Conservation (phyloP, 2,797 vertebrate species). For the Squalus acanthias region DNA sequence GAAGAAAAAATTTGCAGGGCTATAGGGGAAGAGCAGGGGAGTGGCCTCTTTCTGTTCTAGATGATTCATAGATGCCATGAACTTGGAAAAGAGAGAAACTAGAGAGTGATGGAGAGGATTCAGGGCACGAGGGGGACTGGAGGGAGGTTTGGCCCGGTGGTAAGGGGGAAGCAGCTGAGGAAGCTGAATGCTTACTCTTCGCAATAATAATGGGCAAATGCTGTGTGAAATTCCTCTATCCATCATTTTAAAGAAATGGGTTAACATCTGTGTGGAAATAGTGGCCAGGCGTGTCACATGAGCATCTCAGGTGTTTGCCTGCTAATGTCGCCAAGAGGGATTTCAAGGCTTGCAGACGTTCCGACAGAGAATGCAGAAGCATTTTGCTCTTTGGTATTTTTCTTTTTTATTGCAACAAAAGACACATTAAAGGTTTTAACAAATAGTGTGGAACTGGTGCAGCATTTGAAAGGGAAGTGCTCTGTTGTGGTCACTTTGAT, state of each 20-base stretch:
- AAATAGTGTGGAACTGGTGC: background rate
- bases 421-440: background rate
- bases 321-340: background rate
- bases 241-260: background rate
- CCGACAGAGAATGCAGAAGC: background rate
- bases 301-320: background rate
- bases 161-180: background rate
- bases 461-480: background rate
- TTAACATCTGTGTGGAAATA: background rate
- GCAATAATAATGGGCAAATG: background rate
- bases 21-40: too few relatives aligned
- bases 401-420: background rate
- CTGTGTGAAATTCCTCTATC: background rate
- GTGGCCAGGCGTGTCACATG: background rate
- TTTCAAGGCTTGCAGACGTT: too few relatives aligned
- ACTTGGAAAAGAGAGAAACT: background rate
- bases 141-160: too few relatives aligned
- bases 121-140: background rate
- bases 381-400: background rate
- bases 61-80: background rate
- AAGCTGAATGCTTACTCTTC: background rate
- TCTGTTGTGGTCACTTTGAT: constrained; percentile 11
- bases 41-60: background rate
- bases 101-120: background rate
- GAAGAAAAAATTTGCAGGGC: too few relatives aligned